phyloP scores from a whole-genome alignment of 2,113 vertebrate genomes.

The Lates calcarifer region DNA sequence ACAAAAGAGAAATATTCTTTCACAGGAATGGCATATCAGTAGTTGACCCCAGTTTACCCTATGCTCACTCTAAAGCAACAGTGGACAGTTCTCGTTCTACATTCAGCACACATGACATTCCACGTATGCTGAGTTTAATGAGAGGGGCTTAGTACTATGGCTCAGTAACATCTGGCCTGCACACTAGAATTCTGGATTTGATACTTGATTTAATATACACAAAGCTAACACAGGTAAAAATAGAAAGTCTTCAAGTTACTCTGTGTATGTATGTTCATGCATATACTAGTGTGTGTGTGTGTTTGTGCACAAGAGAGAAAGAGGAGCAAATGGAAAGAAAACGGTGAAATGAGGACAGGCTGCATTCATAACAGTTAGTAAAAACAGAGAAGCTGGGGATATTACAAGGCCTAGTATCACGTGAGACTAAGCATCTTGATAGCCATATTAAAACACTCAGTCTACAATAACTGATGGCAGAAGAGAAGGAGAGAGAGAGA shows the following conservation, averaged over 20 bases:
- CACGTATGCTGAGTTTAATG: constrained; percentile 10
- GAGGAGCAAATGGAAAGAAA: background rate
- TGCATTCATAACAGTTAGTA: background rate
- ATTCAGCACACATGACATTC: constrained; percentile 15
- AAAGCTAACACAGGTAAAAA: constrained; percentile 26
- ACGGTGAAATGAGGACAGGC: constrained; percentile 4
- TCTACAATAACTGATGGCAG: constrained; percentile 3
- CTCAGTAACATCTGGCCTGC: constrained; percentile 55
- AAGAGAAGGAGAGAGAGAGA: background rate
- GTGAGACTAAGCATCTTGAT: background rate
- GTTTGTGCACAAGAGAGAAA: no score
- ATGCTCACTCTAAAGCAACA: background rate
- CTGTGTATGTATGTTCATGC: background rate
- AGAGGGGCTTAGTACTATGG: constrained; percentile 32
- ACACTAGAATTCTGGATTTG: constrained; percentile 47
- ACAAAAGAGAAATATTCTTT: background rate
- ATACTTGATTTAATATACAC: constrained; percentile 20
- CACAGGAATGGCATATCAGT: background rate
- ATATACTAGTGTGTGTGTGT: background rate
- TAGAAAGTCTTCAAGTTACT: background rate
- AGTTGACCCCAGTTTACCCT: constrained; percentile 13
- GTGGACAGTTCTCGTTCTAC: no score
- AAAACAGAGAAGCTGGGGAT: background rate
- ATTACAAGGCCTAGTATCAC: background rate
- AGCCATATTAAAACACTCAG: constrained; percentile 10